Conservation (phyloP, 2,888 invertebrate species). For the Nymphalis polychloros region DNA sequence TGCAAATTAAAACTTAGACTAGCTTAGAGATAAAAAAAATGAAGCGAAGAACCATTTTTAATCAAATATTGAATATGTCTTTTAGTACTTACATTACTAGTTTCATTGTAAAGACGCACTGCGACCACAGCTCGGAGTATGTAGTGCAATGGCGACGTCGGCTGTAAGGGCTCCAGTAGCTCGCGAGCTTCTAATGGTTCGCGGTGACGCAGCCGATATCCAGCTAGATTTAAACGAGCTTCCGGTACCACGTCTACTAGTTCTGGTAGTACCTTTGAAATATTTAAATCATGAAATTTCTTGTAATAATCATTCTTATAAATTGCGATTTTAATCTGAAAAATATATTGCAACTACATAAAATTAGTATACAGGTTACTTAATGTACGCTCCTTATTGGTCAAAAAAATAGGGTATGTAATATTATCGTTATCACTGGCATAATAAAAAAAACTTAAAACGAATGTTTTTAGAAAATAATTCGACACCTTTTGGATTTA, state of each 20-base stretch:
- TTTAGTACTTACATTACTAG: conserved; percentile 87
- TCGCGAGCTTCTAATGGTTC: conserved; percentile 94
- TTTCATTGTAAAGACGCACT: conserved; percentile 95
- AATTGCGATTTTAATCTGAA: too few relatives aligned
- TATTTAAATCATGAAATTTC: not conserved
- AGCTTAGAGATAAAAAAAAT: not conserved
- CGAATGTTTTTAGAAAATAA: too few relatives aligned
- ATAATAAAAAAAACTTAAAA: too few relatives aligned
- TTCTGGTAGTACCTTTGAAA: conserved; percentile 86
- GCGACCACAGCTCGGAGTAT: conserved; percentile 98
- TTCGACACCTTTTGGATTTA: not conserved
- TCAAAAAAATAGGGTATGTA: too few relatives aligned
- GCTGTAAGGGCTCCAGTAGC: conserved; percentile 94
- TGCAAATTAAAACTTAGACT: too few relatives aligned
- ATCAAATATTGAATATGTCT: not conserved
- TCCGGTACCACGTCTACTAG: conserved; percentile 98
- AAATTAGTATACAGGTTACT: too few relatives aligned
- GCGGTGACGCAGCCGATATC: conserved; percentile 94
- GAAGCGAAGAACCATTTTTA: not conserved
- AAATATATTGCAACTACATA: too few relatives aligned
- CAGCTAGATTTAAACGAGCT: conserved; percentile 96
- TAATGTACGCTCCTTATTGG: too few relatives aligned
- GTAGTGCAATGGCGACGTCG: conserved; percentile 96
- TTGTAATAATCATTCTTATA: too few relatives aligned
- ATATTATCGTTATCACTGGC: too few relatives aligned